Conservation (phyloP, 1,140 invertebrate genomes). For the Hormaphis cornu region DNA sequence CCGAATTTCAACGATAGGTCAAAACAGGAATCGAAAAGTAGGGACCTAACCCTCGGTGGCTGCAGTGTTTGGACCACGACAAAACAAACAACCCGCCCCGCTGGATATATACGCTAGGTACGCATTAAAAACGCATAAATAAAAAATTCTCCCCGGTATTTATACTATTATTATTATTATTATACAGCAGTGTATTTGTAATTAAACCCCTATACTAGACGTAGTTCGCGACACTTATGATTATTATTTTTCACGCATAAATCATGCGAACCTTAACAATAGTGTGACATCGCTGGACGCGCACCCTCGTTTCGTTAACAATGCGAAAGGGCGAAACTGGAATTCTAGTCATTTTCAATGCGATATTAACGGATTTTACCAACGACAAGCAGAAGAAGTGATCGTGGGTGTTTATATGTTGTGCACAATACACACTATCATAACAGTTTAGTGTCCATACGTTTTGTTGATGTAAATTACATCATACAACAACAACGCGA, state of each 20-base stretch:
- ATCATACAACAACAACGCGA: no score
- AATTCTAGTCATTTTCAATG: conserved; percentile 12
- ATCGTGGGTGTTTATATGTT: not conserved
- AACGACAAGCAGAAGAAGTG: not conserved
- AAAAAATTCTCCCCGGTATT: conserved; percentile 26
- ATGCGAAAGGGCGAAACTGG: conserved; percentile 1
- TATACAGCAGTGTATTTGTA: conserved; percentile 19
- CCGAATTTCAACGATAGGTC: conserved; percentile 12
- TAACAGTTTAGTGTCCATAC: not conserved
- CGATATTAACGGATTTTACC: conserved; percentile 15
- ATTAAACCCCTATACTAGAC: conserved; percentile 21
- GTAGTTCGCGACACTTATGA: conserved; percentile 13
- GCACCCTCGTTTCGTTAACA: conserved; percentile 12
- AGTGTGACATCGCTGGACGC: conserved; percentile 18
- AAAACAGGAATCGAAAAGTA: conserved; percentile 1
- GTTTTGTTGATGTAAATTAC: not conserved
- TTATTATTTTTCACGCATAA: conserved; percentile 27
- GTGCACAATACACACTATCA: no score
- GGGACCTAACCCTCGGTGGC: not conserved
- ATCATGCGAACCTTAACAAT: conserved; percentile 22
- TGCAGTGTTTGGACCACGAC: conserved; percentile 6
- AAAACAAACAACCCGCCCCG: conserved; percentile 15
- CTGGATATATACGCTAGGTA: no score
- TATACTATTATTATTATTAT: conserved; percentile 26
- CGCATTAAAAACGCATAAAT: conserved; percentile 31